Percentiles rank a stretch among this genome's conserved stretches.
These are phyloP conservation scores for Rambutsinella grinnellia DNA, from an alignment of 2,888 invertebrate genomes.

Conservation along the genomic window DNA sequence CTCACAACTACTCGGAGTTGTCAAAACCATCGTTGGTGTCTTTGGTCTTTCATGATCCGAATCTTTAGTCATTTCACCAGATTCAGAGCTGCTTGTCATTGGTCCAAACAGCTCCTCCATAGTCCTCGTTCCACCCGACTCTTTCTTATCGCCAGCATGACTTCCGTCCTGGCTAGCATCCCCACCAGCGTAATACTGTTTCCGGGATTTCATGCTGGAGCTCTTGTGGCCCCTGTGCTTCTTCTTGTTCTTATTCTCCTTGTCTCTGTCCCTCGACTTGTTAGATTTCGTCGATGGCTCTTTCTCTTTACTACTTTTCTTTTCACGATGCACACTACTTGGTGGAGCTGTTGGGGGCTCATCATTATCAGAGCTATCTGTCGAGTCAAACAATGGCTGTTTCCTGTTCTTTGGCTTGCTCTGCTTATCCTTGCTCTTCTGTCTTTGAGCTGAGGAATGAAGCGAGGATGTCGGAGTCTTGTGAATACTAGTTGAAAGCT, in stretches of 20 bases:
- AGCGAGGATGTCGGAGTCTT: constrained; percentile 4
- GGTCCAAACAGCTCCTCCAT: constrained; percentile 65
- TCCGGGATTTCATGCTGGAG: constrained; percentile 49
- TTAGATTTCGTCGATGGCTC: constrained; percentile 12
- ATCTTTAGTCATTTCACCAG: constrained; percentile 52
- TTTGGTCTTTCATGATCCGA: constrained; percentile 58
- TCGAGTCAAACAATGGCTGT: constrained; percentile 62
- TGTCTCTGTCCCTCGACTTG: constrained; percentile 43
- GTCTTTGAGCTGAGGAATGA: constrained; percentile 11
- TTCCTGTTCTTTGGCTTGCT: constrained; percentile 58
- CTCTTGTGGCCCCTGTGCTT: constrained; percentile 51
- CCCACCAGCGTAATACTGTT: constrained; percentile 53
- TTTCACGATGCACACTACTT: constrained; percentile 17
- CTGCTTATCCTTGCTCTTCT: constrained; percentile 56
- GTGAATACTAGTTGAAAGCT: neutral
- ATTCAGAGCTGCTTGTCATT: constrained; percentile 61
- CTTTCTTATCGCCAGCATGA: constrained; percentile 52
- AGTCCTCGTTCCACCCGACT: constrained; percentile 46
- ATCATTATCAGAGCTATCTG: constrained; percentile 58
- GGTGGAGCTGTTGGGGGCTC: constrained; percentile 6
- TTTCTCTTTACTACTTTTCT: constrained; percentile 39
- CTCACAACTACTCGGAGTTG: constrained; percentile 44
- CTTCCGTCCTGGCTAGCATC: constrained; percentile 51
- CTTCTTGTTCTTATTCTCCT: constrained; percentile 54
- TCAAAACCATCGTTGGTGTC: constrained; percentile 51